These are phyloP conservation scores for Oreonectes daqikongensis DNA, from an alignment of 2,797 vertebrate species.

Conservation along the genomic window DNA sequence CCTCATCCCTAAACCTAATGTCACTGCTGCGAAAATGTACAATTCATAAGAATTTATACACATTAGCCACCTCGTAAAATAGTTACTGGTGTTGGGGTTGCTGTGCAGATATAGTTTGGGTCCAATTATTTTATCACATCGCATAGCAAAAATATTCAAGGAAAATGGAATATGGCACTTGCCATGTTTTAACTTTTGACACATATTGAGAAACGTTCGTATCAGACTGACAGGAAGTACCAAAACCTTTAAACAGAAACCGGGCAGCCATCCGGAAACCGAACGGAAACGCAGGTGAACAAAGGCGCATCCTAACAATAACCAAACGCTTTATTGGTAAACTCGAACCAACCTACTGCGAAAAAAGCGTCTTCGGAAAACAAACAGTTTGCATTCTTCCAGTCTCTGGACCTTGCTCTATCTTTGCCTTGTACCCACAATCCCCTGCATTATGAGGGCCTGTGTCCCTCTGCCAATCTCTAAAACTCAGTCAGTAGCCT, in stretches of 20 bases:
- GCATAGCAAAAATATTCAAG: too few relatives aligned
- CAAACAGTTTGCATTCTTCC: slow-evolving; percentile 53
- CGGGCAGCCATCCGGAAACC: slow-evolving; percentile 2
- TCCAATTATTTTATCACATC: background rate
- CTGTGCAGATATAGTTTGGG: background rate
- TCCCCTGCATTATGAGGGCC: slow-evolving; percentile 63
- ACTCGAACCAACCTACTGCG: slow-evolving; percentile 19
- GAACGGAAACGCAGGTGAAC: slow-evolving; percentile 16
- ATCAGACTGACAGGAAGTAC: background rate
- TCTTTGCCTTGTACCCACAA: slow-evolving; percentile 58
- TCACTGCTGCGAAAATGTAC: too few relatives aligned
- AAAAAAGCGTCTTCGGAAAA: slow-evolving; percentile 49
- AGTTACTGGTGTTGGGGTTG: too few relatives aligned
- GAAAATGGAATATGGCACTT: background rate
- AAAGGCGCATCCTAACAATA: slow-evolving; percentile 15
- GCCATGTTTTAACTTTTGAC: background rate
- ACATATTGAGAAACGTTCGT: background rate
- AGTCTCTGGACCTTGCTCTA: slow-evolving; percentile 57
- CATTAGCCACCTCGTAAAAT: too few relatives aligned
- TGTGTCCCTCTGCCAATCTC: slow-evolving; percentile 65
- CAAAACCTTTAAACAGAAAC: background rate
- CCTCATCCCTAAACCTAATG: too few relatives aligned
- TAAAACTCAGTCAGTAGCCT: slow-evolving; percentile 65
- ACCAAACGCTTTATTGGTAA: slow-evolving; percentile 34
- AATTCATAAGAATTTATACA: too few relatives aligned